phyloP scores from a whole-genome alignment of 1,140 invertebrate species.

The Drosophila nebulosa region DNA sequence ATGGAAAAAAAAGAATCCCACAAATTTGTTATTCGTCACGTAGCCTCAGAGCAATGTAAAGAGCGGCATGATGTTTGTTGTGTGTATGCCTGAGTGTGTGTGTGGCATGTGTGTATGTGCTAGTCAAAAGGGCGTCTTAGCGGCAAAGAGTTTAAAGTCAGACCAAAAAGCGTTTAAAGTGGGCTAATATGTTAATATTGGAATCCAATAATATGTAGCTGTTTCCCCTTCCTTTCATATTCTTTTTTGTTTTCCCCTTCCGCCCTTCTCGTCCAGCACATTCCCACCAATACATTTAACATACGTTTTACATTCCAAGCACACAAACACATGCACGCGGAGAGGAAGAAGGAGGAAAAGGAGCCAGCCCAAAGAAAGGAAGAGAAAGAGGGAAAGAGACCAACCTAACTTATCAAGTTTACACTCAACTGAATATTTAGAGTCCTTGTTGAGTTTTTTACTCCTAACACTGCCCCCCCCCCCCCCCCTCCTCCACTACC shows the following conservation, averaged over 20 bases:
- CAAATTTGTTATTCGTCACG: constrained; percentile 78
- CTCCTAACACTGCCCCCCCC: constrained; percentile 14
- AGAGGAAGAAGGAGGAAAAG: not conserved
- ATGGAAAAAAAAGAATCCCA: constrained; percentile 38
- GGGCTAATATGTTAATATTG: constrained; percentile 50
- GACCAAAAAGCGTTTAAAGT: constrained; percentile 40
- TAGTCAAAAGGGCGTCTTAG: constrained; percentile 1
- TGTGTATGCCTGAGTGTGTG: not conserved
- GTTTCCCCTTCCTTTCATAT: not conserved
- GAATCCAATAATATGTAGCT: constrained; percentile 46
- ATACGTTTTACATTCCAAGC: constrained; percentile 44
- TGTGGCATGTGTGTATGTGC: constrained; percentile 2
- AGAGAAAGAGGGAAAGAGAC: not conserved
- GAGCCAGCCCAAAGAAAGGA: not conserved
- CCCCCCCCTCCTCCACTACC: no score
- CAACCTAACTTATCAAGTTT: constrained; percentile 67
- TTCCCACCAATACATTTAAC: constrained; percentile 18
- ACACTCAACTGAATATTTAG: constrained; percentile 74
- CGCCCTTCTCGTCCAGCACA: not conserved
- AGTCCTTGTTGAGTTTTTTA: constrained; percentile 28
- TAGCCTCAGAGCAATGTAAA: constrained; percentile 52
- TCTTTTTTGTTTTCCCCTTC: not conserved
- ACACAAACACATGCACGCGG: not conserved
- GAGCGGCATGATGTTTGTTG: constrained; percentile 23
- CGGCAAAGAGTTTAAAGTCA: constrained; percentile 37